Evolutionary conservation across 2,888 invertebrate genomes (phyloP).

Genomic region (Ptilodon capucinus): DNA sequence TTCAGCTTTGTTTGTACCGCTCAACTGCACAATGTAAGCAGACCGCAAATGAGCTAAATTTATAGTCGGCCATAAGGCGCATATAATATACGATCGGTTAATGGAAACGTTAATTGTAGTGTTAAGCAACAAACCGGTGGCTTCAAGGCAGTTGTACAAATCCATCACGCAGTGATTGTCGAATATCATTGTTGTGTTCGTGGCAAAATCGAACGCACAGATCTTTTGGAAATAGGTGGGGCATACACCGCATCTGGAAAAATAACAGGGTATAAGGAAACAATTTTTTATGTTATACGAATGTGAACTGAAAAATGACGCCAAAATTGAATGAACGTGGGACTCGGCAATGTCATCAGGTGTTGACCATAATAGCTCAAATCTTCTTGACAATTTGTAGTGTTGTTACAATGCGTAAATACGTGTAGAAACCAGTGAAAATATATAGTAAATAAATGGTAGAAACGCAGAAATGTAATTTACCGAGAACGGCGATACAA

Average conservation of each 20-base stretch:
- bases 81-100: slow-evolving; percentile 1
- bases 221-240: slow-evolving; percentile 72
- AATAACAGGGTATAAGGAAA: not conserved
- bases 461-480: no score
- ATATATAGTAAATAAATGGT: no score
- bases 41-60: not conserved
- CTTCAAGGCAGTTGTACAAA: slow-evolving; percentile 67
- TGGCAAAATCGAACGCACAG: slow-evolving; percentile 56
- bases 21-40: not conserved
- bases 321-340: not conserved
- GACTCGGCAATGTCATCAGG: not conserved
- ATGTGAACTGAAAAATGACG: not conserved
- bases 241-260: slow-evolving; percentile 67
- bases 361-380: not conserved
- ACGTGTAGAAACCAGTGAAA: no score
- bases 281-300: slow-evolving; percentile 1
- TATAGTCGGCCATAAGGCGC: not conserved
- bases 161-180: slow-evolving; percentile 76
- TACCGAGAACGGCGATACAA: no score
- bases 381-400: not conserved
- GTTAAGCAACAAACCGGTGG: slow-evolving; percentile 46
- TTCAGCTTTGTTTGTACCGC: not conserved
- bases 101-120: slow-evolving; percentile 5
- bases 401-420: no score
- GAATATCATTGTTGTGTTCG: slow-evolving; percentile 61